A percentile compares a stretch with the other conserved stretches of the same genome.
Conservation (phyloP, 2,888 invertebrate genomes). For the Dilophus febrilis region DNA sequence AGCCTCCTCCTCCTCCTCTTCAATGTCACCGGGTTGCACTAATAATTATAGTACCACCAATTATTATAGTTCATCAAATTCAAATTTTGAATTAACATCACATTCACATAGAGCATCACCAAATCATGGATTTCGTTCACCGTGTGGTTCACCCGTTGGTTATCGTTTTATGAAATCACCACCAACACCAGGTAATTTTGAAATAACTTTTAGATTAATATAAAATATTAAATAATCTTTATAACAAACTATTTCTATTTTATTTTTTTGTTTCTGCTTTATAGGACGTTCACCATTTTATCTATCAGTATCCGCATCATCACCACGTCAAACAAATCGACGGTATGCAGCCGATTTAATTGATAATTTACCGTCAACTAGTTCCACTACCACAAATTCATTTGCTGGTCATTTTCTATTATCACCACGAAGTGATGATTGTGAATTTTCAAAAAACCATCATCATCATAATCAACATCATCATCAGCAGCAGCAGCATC, state of each 20-base stretch:
- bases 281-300: slow-evolving; percentile 4
- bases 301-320: slow-evolving; percentile 20
- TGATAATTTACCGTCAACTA: no score
- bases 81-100: slow-evolving; percentile 14
- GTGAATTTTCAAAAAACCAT: slow-evolving; percentile 16
- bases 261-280: background rate
- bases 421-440: slow-evolving; percentile 26
- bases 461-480: background rate
- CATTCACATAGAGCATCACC: slow-evolving; percentile 16
- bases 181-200: slow-evolving; percentile 10
- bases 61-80: slow-evolving; percentile 6
- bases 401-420: no score
- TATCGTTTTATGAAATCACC: slow-evolving; percentile 12
- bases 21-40: background rate
- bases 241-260: background rate
- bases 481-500: no score
- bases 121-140: slow-evolving; percentile 27
- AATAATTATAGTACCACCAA: slow-evolving; percentile 4
- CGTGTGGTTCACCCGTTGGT: slow-evolving; percentile 25
- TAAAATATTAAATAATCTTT: no score
- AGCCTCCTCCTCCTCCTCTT: background rate
- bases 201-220: no score
- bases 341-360: slow-evolving; percentile 1
- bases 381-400: no score
- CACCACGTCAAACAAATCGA: slow-evolving; percentile 20